Base-by-base conservation (phyloP, 2,888 invertebrate species). In the Macrophya alboannulata region DNA sequence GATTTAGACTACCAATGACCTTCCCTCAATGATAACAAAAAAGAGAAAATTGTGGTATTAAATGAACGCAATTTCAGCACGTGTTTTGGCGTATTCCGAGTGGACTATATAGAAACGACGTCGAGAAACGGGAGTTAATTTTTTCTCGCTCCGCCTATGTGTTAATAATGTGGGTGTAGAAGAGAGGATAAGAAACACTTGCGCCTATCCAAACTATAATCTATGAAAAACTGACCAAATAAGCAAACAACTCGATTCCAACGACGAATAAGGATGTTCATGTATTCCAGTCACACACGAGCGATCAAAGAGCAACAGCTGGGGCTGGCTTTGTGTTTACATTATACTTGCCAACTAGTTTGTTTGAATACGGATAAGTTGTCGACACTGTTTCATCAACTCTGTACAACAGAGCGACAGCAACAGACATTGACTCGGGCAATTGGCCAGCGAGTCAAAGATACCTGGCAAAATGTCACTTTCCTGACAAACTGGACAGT, bases 401-500 rank as follows among this genome's bases (percentile, higher is more conserved):
- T 77, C 77, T 31, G 51, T 25, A 2, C 10, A 62, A 10, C 25
- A 25, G 5, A 25, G 31, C 31, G 31, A 31, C 31, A 37, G 68
- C 37, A 17, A 68, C 37, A 37, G 48, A 17, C 37, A 12, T 37
- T 37, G 77, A 77, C 51, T 77, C 31, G 51, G 74, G 51, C 77
- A 51, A 77, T 77, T 17, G 77, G 77, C 51, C 31, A 51, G 12
- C 51, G n/a, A n/a, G n/a, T 55, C 21, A 76, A 37, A 4, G 9
- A 17, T 37, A 37, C 71, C 82, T 48, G 12, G 40, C 15, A 17
- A 85, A 76, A 62, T 89, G 90, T 88, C 89, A 89, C 89, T 89
- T 89, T 90, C 89, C 89, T 88, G 88, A 90, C 88, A 88, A 88
- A 31, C 21, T 87, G 62, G 84, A 86, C 86, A 85, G 90, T 90